Percentiles rank a stretch among this genome's conserved stretches.
These are phyloP conservation scores for Scaptomyza caliginosa DNA, from an alignment of 2,888 invertebrate species.

Conservation along the genomic window DNA sequence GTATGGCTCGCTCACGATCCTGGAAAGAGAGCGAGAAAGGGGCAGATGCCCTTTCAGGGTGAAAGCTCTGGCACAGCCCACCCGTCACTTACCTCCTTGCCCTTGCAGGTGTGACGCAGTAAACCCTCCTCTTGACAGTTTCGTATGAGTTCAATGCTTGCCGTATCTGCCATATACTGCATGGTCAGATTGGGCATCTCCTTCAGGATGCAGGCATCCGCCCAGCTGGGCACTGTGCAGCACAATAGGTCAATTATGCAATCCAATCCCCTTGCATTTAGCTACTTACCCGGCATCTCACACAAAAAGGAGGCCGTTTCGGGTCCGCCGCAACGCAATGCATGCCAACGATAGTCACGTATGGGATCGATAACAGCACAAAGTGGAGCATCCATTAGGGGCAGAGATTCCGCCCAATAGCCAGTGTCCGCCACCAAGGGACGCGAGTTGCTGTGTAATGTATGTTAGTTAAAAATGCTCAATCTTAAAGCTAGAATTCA, in stretches of 20 bases:
- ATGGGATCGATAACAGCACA: conserved; percentile 91
- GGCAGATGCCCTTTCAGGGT: neutral
- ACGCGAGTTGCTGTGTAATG: conserved; percentile 80
- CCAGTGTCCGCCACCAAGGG: conserved; percentile 85
- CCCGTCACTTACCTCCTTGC: conserved; percentile 87
- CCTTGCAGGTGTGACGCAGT: conserved; percentile 89
- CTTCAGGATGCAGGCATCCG: conserved; percentile 90
- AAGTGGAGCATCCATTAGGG: conserved; percentile 87
- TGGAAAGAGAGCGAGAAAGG: conserved; percentile 24
- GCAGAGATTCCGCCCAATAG: conserved; percentile 89
- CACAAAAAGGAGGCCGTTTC: conserved; percentile 92
- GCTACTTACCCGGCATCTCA: conserved; percentile 89
- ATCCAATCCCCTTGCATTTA: neutral
- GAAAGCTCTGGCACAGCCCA: too few relatives aligned
- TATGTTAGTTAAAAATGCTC: neutral
- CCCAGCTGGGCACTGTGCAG: conserved; percentile 90
- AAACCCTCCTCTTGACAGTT: conserved; percentile 91
- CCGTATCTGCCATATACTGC: conserved; percentile 90
- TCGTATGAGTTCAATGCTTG: conserved; percentile 89
- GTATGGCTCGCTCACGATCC: conserved; percentile 80
- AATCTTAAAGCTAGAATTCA: too few relatives aligned
- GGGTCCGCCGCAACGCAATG: conserved; percentile 90
- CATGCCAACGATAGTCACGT: conserved; percentile 91
- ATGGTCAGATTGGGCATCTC: conserved; percentile 90
- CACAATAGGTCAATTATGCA: neutral